Conservation (phyloP, 2,888 invertebrate genomes). For the Scaeva pyrastri region DNA sequence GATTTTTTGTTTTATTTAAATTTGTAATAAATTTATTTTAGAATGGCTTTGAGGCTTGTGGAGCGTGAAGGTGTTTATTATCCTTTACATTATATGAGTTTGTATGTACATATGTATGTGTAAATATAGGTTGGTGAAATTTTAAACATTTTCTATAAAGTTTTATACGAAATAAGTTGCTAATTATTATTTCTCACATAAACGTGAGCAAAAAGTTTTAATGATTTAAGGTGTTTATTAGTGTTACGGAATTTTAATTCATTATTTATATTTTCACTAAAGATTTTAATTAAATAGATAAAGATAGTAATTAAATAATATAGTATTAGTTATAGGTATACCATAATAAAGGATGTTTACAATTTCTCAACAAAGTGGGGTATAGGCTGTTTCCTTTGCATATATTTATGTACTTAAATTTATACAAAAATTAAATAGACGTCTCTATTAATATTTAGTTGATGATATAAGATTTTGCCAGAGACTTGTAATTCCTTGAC, state of each 20-base stretch:
- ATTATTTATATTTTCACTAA: not conserved
- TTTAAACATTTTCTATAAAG: not conserved
- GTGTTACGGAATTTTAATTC: not conserved
- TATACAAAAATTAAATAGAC: no score
- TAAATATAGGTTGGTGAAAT: not conserved
- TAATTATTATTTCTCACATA: not conserved
- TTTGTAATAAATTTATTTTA: not conserved
- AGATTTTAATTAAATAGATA: no score
- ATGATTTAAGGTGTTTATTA: not conserved
- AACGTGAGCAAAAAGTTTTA: not conserved
- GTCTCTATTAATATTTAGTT: no score
- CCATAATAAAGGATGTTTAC: no score
- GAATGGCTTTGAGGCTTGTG: not conserved
- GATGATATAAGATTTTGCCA: no score
- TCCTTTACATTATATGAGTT: not conserved
- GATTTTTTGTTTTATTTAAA: constrained; percentile 8
- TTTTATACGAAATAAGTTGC: not conserved
- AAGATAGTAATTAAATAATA: no score
- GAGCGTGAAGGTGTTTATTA: not conserved
- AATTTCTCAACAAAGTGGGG: no score
- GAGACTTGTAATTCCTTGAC: no score
- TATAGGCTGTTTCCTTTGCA: no score
- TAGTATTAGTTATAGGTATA: no score
- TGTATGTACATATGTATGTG: no score
- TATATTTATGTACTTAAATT: no score